Base-by-base conservation (phyloP, 2,113 vertebrate species). In the Gambusia affinis region DNA sequence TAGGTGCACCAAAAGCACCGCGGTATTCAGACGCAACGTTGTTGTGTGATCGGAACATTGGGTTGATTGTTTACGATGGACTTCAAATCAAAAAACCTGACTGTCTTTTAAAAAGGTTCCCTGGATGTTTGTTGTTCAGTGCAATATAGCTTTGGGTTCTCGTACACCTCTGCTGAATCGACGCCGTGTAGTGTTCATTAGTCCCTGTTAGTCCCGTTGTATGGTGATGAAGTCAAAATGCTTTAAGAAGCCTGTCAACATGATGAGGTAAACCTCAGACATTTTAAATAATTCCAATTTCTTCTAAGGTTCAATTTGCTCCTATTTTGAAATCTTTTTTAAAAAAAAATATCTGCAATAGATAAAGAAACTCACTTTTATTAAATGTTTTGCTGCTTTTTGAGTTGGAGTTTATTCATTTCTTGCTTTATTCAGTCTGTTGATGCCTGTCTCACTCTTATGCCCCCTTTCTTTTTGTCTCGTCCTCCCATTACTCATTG, bases 401-500 rank as follows among this genome's bases (percentile, higher is more conserved):
- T 14, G 1, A 24, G 5, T 69, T 37, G 65, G 6, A 12, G 82
- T 79, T 87, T 83, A 6, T 57, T 57, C 17, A 24, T 57, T 85
- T 92, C 87, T 88, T 73, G 70, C 85, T 90, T 93, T 89, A 94
- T 92, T 91, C 87, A 90, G 76, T 87, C 92, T 79, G 92, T 94
- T 80, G 87, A 93, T 93, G 87, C 89, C 69, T 80, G 82, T 78
- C 89, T 83, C 68, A 77, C 44, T 85, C 75, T 77, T 70, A 22
- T 83, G 84, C 83, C 85, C 86, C 78, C 89, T 77, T 89, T 63
- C 75, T 73, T 84, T 79, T 74, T 79, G 68, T 76, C 75, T 81
- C 39, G 57, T 57, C 64, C 79, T 68, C 80, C 60, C 76, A 76
- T 73, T 81, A 80, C 74, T 73, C 65, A 69, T 15, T 28, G 17